Base-by-base conservation (phyloP, 2,888 invertebrate genomes). In the Galerucella pusilla region DNA sequence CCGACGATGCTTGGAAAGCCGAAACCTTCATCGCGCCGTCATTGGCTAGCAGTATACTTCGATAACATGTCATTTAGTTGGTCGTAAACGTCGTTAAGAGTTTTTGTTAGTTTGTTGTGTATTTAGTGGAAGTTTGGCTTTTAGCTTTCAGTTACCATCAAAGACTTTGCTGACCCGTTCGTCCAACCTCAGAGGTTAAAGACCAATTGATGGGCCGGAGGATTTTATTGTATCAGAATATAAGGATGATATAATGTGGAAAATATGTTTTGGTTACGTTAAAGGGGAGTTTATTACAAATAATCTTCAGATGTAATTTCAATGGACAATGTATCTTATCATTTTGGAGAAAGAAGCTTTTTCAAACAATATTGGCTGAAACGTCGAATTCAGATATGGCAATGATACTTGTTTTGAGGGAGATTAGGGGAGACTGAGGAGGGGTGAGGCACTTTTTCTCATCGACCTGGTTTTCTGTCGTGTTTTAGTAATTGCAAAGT, bases 11-110 rank as follows among this genome's bases (percentile, higher is more conserved):
- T n/a, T 25, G 57, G n/a, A 25, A 49, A 69, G 10, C 64, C 52
- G 63, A 72, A 72, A 60, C 64, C 64, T 42, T 42, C 63, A 63
- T 63, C 45, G 63, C 9, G 35, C 45, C 42, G 12, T 45, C 63
- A 63, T 45, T 65, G 64, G 46, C 46, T 16, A 20, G 64, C 20
- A 49, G 79, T 80, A 81, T 78, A 82, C 82, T 82, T 83, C 83
- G 83, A 84, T 84, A 84, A 84, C 82, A 83, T 80, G 81, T 84
- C 83, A 83, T 84, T 84, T 84, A 59, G 72, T 66, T 75, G 76
- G 80, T 42, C 7, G 64, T 80, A 81, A 83, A 84, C 82, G 82
- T 82, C 84, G 83, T 85, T 84, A 72, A 83, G 82, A 81, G 74
- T 84, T 83, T 84, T 84, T 85, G 85, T 84, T 83, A 49, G 74